phyloP scores from a whole-genome alignment of 1,140 invertebrate species.

The Penaeus chinensis region DNA sequence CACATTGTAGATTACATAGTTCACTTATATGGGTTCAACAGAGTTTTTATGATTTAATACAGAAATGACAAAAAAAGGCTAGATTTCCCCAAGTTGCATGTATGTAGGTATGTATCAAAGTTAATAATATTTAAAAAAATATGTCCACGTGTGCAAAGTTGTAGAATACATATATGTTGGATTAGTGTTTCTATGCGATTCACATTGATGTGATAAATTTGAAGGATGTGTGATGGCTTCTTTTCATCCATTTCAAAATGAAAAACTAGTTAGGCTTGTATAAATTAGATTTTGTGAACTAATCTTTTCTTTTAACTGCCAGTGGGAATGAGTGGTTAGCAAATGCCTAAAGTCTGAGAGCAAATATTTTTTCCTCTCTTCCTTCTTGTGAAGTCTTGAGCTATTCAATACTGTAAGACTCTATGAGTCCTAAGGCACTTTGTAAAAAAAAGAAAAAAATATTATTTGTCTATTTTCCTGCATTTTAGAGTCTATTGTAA shows the following conservation, averaged over 20 bases:
- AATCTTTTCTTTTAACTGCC: conserved; percentile 58
- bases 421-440: conserved; percentile 58
- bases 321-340: conserved; percentile 46
- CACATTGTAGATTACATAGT: conserved; percentile 59
- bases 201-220: conserved; percentile 57
- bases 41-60: conserved; percentile 60
- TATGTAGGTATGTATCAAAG: conserved; percentile 62
- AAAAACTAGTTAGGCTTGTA: conserved; percentile 47
- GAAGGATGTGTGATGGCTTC: conserved; percentile 59
- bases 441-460: conserved; percentile 34
- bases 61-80: conserved; percentile 53
- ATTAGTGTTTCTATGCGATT: conserved; percentile 60
- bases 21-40: conserved; percentile 58
- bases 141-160: conserved; percentile 60
- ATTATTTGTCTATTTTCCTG: conserved; percentile 49
- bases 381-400: conserved; percentile 54
- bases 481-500: conserved; percentile 46
- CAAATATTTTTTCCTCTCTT: conserved; percentile 60
- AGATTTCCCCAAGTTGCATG: conserved; percentile 59
- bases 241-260: conserved; percentile 59
- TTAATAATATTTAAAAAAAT: conserved; percentile 56
- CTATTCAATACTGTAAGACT: conserved; percentile 57
- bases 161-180: conserved; percentile 55
- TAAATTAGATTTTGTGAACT: conserved; percentile 57
- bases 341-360: conserved; percentile 49